Base-by-base conservation (phyloP, 2,888 invertebrate species). In the Ophion ventricosus region DNA sequence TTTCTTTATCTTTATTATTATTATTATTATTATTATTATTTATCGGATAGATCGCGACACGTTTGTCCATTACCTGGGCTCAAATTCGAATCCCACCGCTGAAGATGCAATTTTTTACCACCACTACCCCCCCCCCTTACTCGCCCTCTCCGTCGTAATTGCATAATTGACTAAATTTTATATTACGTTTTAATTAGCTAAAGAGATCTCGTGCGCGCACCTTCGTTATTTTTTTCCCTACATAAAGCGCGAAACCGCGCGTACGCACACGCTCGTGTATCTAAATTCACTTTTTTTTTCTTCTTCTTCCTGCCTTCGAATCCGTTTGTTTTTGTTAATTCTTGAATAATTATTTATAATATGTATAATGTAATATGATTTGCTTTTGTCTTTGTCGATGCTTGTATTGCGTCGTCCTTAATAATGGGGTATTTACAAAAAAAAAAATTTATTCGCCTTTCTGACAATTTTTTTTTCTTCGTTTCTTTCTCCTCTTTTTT, bases 81-180 rank as follows among this genome's bases (percentile, higher is more conserved):
- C 64, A 7, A 69, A 64, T 61, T 79, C 67, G 40, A 57, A 43
- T 61, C 57, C 57, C 20, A 11, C 54, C 64, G 23, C 67, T 63
- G 35, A 67, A 49, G 40, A 72, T 73, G 29, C 20, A 59, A 25
- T 70, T 74, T 75, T 35, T 80, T n/a, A n/a, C n/a, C n/a, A n/a
- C n/a, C n/a, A 88, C 87, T 82, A 83, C 73, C 81, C 80, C 85
- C 77, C 3, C 2, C 40, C 17, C 57, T n/a, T n/a, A n/a, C n/a
- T 35, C 25, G 1, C n/a, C n/a, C 20, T 26, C 20, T 20, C n/a
- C 79, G 85, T 87, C 77, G 85, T 90, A 88, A 89, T 89, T 88
- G 85, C 87, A 89, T 92, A 92, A 92, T 92, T 92, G 92, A 92
- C 92, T 92, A 92, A 90, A 90, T 90, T 89, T 89, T 88, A 89